phyloP scores from a whole-genome alignment of 2,113 vertebrate genomes.

The Hirundichthys speculiger region DNA sequence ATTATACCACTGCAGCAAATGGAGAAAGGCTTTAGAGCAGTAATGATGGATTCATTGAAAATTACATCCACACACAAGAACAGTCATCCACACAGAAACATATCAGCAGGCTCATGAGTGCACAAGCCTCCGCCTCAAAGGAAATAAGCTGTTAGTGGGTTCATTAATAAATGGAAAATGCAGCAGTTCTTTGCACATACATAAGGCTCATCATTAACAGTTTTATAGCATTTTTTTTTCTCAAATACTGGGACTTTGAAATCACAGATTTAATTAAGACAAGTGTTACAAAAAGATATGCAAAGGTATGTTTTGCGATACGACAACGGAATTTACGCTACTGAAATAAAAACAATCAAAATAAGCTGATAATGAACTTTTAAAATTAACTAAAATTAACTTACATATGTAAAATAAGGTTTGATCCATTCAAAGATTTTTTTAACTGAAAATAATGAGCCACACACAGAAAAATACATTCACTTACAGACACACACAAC shows the following conservation, averaged over 20 bases:
- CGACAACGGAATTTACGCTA: background rate
- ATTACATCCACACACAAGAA: slow-evolving; percentile 25
- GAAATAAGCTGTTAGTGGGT: slow-evolving; percentile 34
- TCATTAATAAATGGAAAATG: slow-evolving; percentile 35
- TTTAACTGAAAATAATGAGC: slow-evolving; percentile 52
- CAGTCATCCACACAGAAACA: slow-evolving; percentile 45
- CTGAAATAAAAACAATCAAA: too few species aligned
- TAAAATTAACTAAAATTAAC: background rate
- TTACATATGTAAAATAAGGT: background rate
- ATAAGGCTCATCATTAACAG: slow-evolving; percentile 45
- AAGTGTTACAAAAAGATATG: background rate
- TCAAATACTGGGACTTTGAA: background rate
- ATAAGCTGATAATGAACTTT: background rate
- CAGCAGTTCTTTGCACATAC: slow-evolving; percentile 12
- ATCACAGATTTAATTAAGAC: background rate
- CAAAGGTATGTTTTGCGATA: background rate
- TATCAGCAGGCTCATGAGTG: slow-evolving; percentile 14
- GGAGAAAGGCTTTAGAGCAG: slow-evolving; percentile 15
- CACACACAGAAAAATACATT: slow-evolving; percentile 30
- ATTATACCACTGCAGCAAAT: slow-evolving; percentile 29
- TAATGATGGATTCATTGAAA: slow-evolving; percentile 11
- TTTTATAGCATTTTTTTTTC: background rate
- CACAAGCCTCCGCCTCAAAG: slow-evolving; percentile 34
- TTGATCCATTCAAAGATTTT: background rate
- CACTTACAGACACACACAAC: slow-evolving; percentile 1